A percentile compares a stretch with the other conserved stretches of the same genome.
Evolutionary conservation across 2,797 vertebrate species (phyloP).

Genomic region (Pangasius larnaudii): DNA sequence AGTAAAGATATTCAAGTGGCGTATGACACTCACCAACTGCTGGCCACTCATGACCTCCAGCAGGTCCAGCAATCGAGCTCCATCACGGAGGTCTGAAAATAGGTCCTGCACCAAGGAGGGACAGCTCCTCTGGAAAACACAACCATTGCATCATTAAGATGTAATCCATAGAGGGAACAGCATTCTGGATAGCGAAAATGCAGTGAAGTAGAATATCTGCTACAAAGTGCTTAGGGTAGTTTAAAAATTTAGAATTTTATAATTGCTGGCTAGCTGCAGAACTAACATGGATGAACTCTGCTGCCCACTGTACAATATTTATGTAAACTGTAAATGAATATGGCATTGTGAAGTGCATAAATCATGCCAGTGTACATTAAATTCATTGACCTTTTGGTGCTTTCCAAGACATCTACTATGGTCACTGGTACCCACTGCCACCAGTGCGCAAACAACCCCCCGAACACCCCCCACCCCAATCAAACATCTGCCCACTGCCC

Average conservation of each 20-base stretch:
- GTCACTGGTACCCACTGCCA: too few relatives aligned
- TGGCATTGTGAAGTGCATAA: too few relatives aligned
- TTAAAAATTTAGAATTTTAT: neutral
- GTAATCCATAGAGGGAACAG: neutral
- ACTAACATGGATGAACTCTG: too few relatives aligned
- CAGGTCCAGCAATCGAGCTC: slow-evolving; percentile 86
- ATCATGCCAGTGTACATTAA: too few relatives aligned
- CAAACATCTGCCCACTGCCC: neutral
- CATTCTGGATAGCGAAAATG: neutral
- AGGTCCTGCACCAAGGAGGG: slow-evolving; percentile 83
- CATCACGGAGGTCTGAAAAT: slow-evolving; percentile 85
- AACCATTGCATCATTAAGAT: neutral
- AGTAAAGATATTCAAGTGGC: neutral
- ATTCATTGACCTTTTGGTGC: too few relatives aligned
- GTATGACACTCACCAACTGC: slow-evolving; percentile 80
- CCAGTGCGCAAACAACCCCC: too few relatives aligned
- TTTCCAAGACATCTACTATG: too few relatives aligned
- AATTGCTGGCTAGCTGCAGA: too few relatives aligned
- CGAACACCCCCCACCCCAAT: too few relatives aligned
- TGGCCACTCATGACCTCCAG: slow-evolving; percentile 90
- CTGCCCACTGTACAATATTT: too few relatives aligned
- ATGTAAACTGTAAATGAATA: too few relatives aligned
- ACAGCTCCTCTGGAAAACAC: slow-evolving; percentile 75
- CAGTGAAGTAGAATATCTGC: neutral
- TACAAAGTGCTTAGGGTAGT: neutral